Evolutionary conservation across 2,113 vertebrate species (phyloP).

Genomic region (Apodemus speciosus): DNA sequence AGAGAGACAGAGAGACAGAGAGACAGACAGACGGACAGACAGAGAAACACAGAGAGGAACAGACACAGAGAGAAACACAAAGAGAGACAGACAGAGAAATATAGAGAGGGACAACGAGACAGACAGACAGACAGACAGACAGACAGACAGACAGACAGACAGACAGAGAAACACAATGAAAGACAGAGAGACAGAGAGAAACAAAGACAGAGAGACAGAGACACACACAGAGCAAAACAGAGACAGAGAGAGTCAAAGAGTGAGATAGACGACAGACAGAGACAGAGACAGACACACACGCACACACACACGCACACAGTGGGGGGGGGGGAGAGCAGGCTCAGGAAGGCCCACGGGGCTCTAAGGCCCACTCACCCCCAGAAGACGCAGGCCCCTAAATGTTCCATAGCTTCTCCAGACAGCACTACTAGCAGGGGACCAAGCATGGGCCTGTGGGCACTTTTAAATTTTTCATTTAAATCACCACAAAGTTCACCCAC

Average conservation of each 20-base stretch:
- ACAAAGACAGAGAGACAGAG: too few species aligned
- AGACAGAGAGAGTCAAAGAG: neutral
- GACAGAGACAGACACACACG: fast-evolving
- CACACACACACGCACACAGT: too few species aligned
- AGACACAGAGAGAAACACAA: neutral
- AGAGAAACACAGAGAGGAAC: too few species aligned
- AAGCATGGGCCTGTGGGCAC: neutral
- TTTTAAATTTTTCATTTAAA: neutral
- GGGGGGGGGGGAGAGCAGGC: neutral
- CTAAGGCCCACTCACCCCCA: too few species aligned
- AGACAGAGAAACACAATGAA: fast-evolving
- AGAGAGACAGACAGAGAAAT: too few species aligned
- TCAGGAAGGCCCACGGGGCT: neutral
- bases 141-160: too few species aligned
- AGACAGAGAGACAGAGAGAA: too few species aligned
- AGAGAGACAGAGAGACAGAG: neutral
- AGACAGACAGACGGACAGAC: fast-evolving
- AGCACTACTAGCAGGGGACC: neutral
- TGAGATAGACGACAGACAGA: neutral
- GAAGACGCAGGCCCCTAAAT: neutral
- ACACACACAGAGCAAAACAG: too few species aligned
- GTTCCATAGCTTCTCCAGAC: neutral
- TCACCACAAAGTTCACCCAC: neutral
- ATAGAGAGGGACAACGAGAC: too few species aligned
- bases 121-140: too few species aligned